Evolutionary conservation across 2,797 vertebrate species (phyloP).

Genomic region (Atherinosoma microstoma): DNA sequence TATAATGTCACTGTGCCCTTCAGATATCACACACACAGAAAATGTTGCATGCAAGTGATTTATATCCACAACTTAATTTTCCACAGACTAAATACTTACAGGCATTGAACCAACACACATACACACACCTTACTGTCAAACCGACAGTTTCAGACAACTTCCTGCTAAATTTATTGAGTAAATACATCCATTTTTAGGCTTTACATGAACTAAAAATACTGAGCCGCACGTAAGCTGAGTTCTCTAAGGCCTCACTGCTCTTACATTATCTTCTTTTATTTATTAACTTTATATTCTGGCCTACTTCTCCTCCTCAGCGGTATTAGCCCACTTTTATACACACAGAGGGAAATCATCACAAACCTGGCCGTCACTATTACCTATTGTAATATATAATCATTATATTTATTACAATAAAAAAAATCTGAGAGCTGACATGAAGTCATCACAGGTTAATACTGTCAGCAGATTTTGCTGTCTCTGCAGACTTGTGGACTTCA

Average conservation of each 20-base stretch:
- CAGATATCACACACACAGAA: not conserved
- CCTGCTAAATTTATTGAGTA: constrained; percentile 26
- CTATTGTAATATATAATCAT: not conserved
- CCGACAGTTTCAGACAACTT: constrained; percentile 1
- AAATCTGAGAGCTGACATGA: not conserved
- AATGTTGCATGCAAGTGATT: constrained; percentile 6
- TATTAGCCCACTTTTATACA: constrained; percentile 58
- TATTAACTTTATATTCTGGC: constrained; percentile 61
- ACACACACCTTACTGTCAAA: constrained; percentile 13
- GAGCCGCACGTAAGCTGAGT: constrained; percentile 52
- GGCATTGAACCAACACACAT: not conserved
- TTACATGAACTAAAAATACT: constrained; percentile 56
- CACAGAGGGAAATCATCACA: constrained; percentile 26
- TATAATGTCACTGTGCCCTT: not conserved
- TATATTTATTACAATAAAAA: not conserved
- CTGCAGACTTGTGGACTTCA: not conserved
- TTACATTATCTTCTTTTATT: constrained; percentile 66
- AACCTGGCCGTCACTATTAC: not conserved
- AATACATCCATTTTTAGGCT: constrained; percentile 1
- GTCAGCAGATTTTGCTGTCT: not conserved
- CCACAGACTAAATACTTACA: constrained; percentile 6
- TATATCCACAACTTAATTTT: not conserved
- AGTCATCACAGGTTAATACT: not conserved
- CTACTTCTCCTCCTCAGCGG: constrained; percentile 55
- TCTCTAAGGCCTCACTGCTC: constrained; percentile 50